Evolutionary conservation across 2,113 vertebrate genomes (phyloP).

Genomic region (Spermophilus dauricus): DNA sequence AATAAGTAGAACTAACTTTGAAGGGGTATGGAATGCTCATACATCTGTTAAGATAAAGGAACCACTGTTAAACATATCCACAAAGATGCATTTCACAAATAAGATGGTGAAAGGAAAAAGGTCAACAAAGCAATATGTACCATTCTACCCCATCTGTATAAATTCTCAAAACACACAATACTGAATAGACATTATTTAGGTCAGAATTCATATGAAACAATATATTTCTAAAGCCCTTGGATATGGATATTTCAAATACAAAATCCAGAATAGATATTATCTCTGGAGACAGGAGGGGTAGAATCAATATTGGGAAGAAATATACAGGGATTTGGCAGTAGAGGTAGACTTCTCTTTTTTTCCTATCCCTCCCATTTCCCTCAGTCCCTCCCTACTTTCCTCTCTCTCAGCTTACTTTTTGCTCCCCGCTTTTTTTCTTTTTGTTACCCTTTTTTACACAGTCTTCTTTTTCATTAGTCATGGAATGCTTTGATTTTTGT

Average conservation of each 20-base stretch:
- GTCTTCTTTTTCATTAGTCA: not conserved
- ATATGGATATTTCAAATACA: not conserved
- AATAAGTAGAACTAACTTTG: not conserved
- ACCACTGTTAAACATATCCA: not conserved
- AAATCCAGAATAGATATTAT: not conserved
- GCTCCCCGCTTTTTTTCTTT: too few species aligned
- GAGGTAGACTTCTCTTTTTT: not conserved
- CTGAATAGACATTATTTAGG: not conserved
- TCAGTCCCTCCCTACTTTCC: too few species aligned
- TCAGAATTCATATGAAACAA: not conserved
- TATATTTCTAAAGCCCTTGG: not conserved
- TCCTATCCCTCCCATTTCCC: not conserved
- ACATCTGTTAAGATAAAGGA: not conserved
- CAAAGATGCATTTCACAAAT: not conserved
- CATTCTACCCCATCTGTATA: not conserved
- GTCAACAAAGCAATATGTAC: not conserved
- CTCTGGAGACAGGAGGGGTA: not conserved
- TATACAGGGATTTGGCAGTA: too few species aligned
- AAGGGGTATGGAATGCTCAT: not conserved
- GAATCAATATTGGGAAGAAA: not conserved
- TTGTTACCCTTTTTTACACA: not conserved
- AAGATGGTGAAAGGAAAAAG: not conserved
- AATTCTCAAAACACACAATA: not conserved
- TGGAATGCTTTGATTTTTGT: not conserved
- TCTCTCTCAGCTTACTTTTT: too few species aligned